These are phyloP conservation scores for Rhagonycha lutea DNA, from an alignment of 2,888 invertebrate species.

Conservation along the genomic window DNA sequence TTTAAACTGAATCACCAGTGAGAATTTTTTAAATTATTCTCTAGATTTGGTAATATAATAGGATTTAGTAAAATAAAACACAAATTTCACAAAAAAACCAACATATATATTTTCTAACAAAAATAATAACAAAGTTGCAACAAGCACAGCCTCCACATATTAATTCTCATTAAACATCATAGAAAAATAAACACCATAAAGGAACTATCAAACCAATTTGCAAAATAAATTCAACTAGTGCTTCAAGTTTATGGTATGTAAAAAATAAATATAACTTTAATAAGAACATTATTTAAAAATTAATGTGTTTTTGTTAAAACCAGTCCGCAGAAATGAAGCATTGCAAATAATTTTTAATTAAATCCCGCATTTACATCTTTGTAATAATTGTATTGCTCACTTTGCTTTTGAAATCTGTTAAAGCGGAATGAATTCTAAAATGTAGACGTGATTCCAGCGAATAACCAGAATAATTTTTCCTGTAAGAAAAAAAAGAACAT, in stretches of 20 bases:
- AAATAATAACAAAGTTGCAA: slow-evolving; percentile 14
- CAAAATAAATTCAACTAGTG: background rate
- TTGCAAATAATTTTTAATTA: background rate
- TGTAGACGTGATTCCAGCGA: slow-evolving; percentile 86
- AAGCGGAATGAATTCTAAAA: slow-evolving; percentile 83
- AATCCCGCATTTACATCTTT: slow-evolving; percentile 4
- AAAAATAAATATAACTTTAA: background rate
- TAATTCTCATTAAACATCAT: background rate
- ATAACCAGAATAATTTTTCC: slow-evolving; percentile 87
- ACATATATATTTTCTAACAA: background rate
- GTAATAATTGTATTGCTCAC: slow-evolving; percentile 30
- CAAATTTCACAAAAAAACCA: background rate
- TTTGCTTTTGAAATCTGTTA: slow-evolving; percentile 56
- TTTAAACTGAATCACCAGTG: too few species aligned
- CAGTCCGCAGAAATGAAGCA: background rate
- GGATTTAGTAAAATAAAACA: background rate
- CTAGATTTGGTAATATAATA: too few species aligned
- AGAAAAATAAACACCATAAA: slow-evolving; percentile 10
- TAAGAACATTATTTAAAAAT: background rate
- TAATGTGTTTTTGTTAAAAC: background rate
- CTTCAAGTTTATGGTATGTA: background rate
- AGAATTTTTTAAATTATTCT: too few species aligned
- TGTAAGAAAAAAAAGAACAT: slow-evolving; percentile 56
- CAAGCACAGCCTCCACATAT: slow-evolving; percentile 23
- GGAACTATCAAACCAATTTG: slow-evolving; percentile 9